Percentiles rank a stretch among this genome's conserved stretches.
phyloP scores from a whole-genome alignment of 2,113 vertebrate genomes.

The Syngnathus scovelli region DNA sequence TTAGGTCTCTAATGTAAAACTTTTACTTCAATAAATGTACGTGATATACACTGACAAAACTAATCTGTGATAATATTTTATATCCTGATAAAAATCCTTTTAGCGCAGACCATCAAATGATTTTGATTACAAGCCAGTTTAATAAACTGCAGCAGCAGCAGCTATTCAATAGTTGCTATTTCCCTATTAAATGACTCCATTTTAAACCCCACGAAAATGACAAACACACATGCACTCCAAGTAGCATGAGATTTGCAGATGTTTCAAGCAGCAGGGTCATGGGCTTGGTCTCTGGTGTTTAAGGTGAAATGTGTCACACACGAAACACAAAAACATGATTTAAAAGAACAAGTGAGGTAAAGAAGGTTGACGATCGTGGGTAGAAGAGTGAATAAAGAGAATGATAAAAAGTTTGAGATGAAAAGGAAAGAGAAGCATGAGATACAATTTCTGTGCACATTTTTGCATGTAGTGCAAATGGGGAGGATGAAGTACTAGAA shows the following conservation, averaged over 20 bases:
- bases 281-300: too few relatives aligned
- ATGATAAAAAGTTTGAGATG: too few relatives aligned
- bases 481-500: slow-evolving; percentile 7
- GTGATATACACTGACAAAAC: neutral
- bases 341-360: too few relatives aligned
- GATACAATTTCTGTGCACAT: neutral
- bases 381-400: too few relatives aligned
- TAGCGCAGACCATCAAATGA: neutral
- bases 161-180: neutral
- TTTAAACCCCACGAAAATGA: neutral
- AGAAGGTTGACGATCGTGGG: too few relatives aligned
- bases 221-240: neutral
- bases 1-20: neutral
- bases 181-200: neutral
- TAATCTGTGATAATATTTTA: neutral
- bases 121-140: neutral
- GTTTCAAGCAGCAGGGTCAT: too few relatives aligned
- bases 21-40: neutral
- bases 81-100: neutral
- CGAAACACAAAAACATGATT: too few relatives aligned
- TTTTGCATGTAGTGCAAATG: slow-evolving; percentile 1
- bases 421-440: neutral
- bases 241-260: too few relatives aligned
- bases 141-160: neutral
- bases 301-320: too few relatives aligned